Conservation (phyloP, 2,888 invertebrate genomes). For the Bruchidius siliquastri region DNA sequence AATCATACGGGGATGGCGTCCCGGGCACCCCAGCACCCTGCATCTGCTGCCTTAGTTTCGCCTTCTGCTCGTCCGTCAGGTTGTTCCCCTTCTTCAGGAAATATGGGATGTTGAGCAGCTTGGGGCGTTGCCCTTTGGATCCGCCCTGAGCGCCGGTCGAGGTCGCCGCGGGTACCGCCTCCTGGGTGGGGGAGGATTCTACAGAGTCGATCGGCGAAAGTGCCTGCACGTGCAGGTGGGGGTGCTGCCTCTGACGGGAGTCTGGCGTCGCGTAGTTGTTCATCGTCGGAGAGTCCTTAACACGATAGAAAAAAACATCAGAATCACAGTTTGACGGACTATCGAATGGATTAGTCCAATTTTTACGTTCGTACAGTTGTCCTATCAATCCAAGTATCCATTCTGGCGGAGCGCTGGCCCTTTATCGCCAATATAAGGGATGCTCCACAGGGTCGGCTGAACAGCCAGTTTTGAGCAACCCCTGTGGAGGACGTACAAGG, state of each 20-base stretch:
- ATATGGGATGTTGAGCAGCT: constrained; percentile 47
- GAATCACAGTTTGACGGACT: no score
- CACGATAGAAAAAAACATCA: constrained; percentile 25
- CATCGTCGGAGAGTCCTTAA: constrained; percentile 2
- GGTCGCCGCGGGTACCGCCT: constrained; percentile 16
- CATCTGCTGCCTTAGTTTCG: constrained; percentile 30
- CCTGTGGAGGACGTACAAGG: no score
- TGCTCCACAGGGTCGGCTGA: no score
- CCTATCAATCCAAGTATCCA: no score
- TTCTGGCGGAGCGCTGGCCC: no score
- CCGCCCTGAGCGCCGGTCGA: constrained; percentile 10
- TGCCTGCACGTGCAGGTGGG: constrained; percentile 49
- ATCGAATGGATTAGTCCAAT: no score
- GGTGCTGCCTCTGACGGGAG: constrained; percentile 1
- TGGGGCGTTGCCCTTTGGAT: constrained; percentile 32
- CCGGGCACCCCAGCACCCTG: constrained; percentile 11
- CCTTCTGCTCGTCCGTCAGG: constrained; percentile 45
- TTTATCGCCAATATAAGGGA: no score
- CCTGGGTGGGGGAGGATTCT: constrained; percentile 53
- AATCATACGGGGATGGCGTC: constrained; percentile 42
- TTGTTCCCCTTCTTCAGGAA: constrained; percentile 37
- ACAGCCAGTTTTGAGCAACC: no score
- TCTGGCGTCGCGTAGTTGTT: constrained; percentile 2
- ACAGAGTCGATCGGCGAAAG: constrained; percentile 54
- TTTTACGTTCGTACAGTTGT: no score